phyloP scores from a whole-genome alignment of 2,113 vertebrate genomes.

The Recurvirostra avosetta region DNA sequence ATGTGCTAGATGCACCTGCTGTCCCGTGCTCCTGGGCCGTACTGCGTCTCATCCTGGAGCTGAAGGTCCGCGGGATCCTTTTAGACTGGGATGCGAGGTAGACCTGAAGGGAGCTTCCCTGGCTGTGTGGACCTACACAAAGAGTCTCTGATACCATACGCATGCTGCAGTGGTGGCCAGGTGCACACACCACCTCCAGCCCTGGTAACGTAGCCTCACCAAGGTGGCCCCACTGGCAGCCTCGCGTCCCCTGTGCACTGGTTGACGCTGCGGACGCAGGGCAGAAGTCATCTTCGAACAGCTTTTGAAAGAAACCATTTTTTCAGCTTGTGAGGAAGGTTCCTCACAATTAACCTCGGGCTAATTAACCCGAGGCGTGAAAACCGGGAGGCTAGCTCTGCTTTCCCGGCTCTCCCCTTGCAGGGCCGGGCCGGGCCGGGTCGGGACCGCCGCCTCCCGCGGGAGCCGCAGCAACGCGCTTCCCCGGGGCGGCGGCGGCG shows the following conservation, averaged over 20 bases:
- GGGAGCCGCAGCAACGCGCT: background rate
- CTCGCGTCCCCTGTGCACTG: fast-evolving
- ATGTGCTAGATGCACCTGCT: fast-evolving
- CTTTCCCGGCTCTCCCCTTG: background rate
- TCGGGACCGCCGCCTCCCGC: background rate
- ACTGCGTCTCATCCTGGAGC: fast-evolving
- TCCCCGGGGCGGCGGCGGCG: background rate
- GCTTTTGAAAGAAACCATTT: background rate
- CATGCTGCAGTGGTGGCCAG: background rate
- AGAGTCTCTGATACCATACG: background rate
- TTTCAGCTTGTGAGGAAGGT: background rate
- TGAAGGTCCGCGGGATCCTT: background rate
- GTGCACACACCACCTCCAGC: background rate
- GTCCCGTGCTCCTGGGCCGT: fast-evolving
- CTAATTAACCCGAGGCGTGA: background rate
- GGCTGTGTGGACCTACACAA: background rate
- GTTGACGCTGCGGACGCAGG: fast-evolving
- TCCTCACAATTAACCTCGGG: too few relatives aligned
- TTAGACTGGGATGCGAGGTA: background rate
- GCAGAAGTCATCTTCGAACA: background rate
- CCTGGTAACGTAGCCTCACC: background rate
- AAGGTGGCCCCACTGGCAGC: background rate
- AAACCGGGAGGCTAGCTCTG: background rate
- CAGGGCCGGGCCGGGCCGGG: too few relatives aligned
- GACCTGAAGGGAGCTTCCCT: background rate